Conservation (phyloP, 2,888 invertebrate genomes). For the Pollenia amentaria region DNA sequence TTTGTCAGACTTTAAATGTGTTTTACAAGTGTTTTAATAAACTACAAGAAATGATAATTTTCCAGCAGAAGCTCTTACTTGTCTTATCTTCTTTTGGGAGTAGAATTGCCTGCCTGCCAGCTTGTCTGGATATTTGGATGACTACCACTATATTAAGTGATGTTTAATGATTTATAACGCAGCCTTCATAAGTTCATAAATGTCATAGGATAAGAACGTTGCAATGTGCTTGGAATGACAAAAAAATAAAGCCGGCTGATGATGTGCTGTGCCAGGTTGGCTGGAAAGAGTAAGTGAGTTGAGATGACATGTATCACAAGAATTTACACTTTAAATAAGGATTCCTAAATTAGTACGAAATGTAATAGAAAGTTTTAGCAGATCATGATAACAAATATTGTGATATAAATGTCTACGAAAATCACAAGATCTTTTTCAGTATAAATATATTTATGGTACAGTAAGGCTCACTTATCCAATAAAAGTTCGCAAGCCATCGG, state of each 20-base stretch:
- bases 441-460: too few species aligned
- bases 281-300: constrained; percentile 7
- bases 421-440: too few species aligned
- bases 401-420: not conserved
- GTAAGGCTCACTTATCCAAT: too few species aligned
- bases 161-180: constrained; percentile 76
- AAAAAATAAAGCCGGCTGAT: constrained; percentile 5
- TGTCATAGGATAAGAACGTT: constrained; percentile 73
- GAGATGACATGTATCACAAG: constrained; percentile 47
- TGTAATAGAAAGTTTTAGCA: constrained; percentile 1
- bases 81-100: not conserved
- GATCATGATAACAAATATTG: not conserved
- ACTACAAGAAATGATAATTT: constrained; percentile 59
- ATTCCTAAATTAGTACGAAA: not conserved
- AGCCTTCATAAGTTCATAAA: constrained; percentile 77
- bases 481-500: too few species aligned
- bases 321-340: constrained; percentile 66
- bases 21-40: constrained; percentile 70
- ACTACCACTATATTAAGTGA: constrained; percentile 65
- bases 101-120: constrained; percentile 21
- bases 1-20: constrained; percentile 57
- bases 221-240: constrained; percentile 59
- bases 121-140: constrained; percentile 29
- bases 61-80: constrained; percentile 31
- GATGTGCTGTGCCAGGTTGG: constrained; percentile 7